A percentile compares a stretch with the other conserved stretches of the same genome.
Evolutionary conservation across 2,888 invertebrate species (phyloP).

Genomic region (Aphidoletes aphidimyza): DNA sequence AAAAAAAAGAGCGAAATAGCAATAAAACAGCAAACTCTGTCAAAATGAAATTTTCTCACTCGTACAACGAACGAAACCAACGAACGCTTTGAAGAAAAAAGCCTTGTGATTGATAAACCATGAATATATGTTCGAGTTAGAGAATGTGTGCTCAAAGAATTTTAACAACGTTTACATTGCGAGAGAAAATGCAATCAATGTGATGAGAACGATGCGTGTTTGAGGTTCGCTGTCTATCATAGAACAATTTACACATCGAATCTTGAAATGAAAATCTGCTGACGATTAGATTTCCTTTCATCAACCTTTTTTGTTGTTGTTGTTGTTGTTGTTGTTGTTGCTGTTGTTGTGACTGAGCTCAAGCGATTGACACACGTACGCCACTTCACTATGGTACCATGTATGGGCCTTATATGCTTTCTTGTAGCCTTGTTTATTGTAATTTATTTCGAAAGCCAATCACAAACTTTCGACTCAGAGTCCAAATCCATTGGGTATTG

Average conservation of each 20-base stretch:
- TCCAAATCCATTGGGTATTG: constrained; percentile 26
- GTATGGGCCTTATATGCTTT: not conserved
- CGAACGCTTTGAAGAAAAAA: not conserved
- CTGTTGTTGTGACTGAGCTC: not conserved
- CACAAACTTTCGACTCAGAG: constrained; percentile 49
- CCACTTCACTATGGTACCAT: not conserved
- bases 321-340: no score
- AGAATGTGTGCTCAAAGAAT: not conserved
- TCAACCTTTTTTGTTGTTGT: not conserved
- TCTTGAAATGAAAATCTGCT: constrained; percentile 37
- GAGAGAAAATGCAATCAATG: constrained; percentile 37
- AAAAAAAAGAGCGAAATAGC: constrained; percentile 26
- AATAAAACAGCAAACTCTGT: constrained; percentile 50
- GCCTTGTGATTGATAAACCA: constrained; percentile 24
- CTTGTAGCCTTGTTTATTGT: no score
- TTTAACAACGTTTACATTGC: constrained; percentile 14
- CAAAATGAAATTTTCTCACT: not conserved
- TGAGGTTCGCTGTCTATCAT: constrained; percentile 16
- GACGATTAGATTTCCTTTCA: constrained; percentile 49
- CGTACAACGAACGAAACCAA: not conserved
- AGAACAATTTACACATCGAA: constrained; percentile 10
- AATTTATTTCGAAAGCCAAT: constrained; percentile 34
- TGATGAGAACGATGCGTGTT: constrained; percentile 6
- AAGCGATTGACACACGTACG: not conserved
- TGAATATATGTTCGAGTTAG: not conserved